Evolutionary conservation across 2,888 invertebrate genomes (phyloP).

Genomic region (Halictus quadricinctus): DNA sequence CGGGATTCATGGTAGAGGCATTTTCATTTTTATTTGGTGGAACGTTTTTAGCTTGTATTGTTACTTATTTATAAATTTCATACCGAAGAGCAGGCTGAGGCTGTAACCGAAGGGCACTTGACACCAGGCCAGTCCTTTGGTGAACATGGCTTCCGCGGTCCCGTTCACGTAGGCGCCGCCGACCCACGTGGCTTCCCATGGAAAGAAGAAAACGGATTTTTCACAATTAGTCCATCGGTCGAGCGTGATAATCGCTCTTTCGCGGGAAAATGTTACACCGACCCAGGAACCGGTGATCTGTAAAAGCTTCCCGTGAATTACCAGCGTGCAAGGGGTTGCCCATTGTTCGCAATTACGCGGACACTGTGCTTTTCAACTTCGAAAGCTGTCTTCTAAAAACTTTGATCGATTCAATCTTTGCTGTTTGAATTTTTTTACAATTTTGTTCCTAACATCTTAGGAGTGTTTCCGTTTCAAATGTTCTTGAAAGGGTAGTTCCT

Average conservation of each 20-base stretch:
- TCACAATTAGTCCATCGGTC: constrained; percentile 36
- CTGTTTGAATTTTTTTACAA: background rate
- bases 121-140: constrained; percentile 86
- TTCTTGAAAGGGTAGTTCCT: no score
- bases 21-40: background rate
- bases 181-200: constrained; percentile 82
- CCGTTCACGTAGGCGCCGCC: constrained; percentile 90
- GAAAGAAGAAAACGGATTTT: constrained; percentile 21
- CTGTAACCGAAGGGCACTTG: constrained; percentile 90
- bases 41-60: background rate
- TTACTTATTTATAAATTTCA: constrained; percentile 64
- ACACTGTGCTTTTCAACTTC: background rate
- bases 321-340: background rate
- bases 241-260: constrained; percentile 49
- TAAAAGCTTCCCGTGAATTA: constrained; percentile 8
- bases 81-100: constrained; percentile 87
- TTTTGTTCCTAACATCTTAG: no score
- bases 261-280: constrained; percentile 44
- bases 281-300: constrained; percentile 33
- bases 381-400: background rate
- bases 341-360: background rate
- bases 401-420: background rate
- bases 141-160: constrained; percentile 87
- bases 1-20: background rate
- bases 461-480: no score